A percentile compares a stretch with the other conserved stretches of the same genome.
phyloP scores from a whole-genome alignment of 2,113 vertebrate genomes.

The Boleophthalmus pectinirostris region DNA sequence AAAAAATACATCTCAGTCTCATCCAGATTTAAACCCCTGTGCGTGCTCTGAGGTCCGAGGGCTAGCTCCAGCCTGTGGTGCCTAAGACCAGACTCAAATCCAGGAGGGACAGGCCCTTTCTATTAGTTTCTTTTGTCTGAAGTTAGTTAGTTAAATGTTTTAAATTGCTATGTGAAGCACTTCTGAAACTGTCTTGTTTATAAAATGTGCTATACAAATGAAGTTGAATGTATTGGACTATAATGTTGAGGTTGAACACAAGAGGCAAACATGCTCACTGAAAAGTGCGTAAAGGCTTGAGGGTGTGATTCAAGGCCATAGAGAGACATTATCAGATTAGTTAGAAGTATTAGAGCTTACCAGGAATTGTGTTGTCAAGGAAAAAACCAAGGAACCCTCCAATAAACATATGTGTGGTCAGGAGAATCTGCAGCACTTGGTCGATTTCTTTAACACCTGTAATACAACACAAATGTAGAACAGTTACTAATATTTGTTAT shows the following conservation, averaged over 20 bases:
- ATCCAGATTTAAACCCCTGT: too few relatives aligned
- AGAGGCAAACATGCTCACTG: not conserved
- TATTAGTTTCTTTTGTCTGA: too few relatives aligned
- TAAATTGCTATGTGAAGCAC: not conserved
- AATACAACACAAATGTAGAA: slow-evolving; percentile 16
- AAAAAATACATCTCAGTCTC: too few relatives aligned
- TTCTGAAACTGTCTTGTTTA: too few relatives aligned
- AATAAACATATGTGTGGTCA: slow-evolving; percentile 93
- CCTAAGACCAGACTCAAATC: too few relatives aligned
- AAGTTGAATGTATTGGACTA: too few relatives aligned
- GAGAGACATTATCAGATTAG: not conserved
- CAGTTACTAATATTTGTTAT: too few relatives aligned
- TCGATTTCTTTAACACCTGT: slow-evolving; percentile 86
- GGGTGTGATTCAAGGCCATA: not conserved
- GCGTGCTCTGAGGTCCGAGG: too few relatives aligned
- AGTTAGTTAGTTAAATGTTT: not conserved
- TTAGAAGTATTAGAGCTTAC: slow-evolving; percentile 64
- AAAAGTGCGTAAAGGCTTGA: not conserved
- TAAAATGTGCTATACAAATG: too few relatives aligned
- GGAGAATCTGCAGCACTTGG: slow-evolving; percentile 86
- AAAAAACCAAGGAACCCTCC: slow-evolving; percentile 90
- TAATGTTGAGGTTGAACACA: too few relatives aligned
- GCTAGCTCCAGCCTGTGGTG: too few relatives aligned
- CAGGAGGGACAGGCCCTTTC: too few relatives aligned
- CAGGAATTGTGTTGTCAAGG: slow-evolving; percentile 93